Evolutionary conservation across 2,797 vertebrate genomes (phyloP), one percentile per base, ranked within the genome.

Genomic region (Aeoliscus strigatus): DNA sequence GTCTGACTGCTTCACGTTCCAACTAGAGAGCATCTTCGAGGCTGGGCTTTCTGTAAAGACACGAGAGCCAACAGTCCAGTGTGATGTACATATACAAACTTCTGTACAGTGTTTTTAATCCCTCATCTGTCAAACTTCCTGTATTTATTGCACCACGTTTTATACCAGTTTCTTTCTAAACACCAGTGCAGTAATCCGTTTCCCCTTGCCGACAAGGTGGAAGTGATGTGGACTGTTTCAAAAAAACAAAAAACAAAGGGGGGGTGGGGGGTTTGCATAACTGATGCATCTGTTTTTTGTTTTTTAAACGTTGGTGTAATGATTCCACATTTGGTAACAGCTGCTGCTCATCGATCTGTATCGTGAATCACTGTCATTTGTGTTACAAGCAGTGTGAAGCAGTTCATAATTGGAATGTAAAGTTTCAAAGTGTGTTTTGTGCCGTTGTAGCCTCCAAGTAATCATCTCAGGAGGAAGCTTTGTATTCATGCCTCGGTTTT

Each of bases 21-120:
- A 70, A 54, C 54, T 48, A 51, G 49, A 70, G 54, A 53, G 51
- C 50, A 32, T 62, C 51, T 43, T 67, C 39, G 38, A 41, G 39
- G 37, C 47, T 64, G 55, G 74, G 51, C 74, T 80, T 70, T 60
- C 24, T 68, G 59, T 77, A 39, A 52, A 75, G 66, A 75, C 45
- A 24, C 36, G 57, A 73, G 65, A 45, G 76, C 63, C 75, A 61
- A 49, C 63, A 65, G 73, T 81, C 52, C 69, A 66, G 73, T 80
- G 73, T 81, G 52, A 75, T 80, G 80, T 79, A 84, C 74, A 79
- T 79, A 79, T 61, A 69, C 69, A 73, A 73, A 70, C 73, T 70
- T 25, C 69, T 85, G 83, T 82, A 79, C 79, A 82, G 83, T 86
- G 83, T 87, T 87, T 87, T 84, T 82, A 86, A 79, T 75, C 63